phyloP scores from a whole-genome alignment of 2,888 invertebrate species.

The Conops quadrifasciatus region DNA sequence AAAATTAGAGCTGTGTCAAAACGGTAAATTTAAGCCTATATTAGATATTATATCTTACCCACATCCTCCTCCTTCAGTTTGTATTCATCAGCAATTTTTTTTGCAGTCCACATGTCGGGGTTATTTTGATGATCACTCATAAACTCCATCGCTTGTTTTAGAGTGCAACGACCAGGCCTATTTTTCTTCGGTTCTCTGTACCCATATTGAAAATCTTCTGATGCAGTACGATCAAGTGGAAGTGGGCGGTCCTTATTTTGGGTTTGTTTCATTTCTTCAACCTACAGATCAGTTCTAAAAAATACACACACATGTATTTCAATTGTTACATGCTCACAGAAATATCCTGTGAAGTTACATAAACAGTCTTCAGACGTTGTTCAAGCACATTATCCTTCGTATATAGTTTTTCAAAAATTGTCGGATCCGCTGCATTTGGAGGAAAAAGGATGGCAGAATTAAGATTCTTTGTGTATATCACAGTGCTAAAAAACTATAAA shows the following conservation, averaged over 20 bases:
- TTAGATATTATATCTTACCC: conserved; percentile 66
- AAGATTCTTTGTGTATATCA: neutral
- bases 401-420: conserved; percentile 70
- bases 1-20: too few species aligned
- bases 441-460: neutral
- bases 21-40: too few species aligned
- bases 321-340: conserved; percentile 64
- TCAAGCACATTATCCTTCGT: conserved; percentile 73
- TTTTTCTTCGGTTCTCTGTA: conserved; percentile 73
- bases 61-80: conserved; percentile 73
- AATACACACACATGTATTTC: neutral
- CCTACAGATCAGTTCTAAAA: conserved; percentile 44
- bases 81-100: conserved; percentile 74
- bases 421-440: conserved; percentile 67
- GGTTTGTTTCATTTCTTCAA: conserved; percentile 45
- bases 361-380: conserved; percentile 74
- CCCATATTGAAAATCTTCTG: conserved; percentile 72
- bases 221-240: conserved; percentile 69
- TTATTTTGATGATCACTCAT: conserved; percentile 73
- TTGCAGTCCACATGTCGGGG: conserved; percentile 69
- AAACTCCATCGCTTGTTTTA: conserved; percentile 73
- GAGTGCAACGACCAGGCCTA: conserved; percentile 72
- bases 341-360: conserved; percentile 73
- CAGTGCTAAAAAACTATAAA: conserved; percentile 5
- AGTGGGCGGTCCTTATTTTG: conserved; percentile 65